phyloP scores from a whole-genome alignment of 2,797 vertebrate species.

The Momotus momota region DNA sequence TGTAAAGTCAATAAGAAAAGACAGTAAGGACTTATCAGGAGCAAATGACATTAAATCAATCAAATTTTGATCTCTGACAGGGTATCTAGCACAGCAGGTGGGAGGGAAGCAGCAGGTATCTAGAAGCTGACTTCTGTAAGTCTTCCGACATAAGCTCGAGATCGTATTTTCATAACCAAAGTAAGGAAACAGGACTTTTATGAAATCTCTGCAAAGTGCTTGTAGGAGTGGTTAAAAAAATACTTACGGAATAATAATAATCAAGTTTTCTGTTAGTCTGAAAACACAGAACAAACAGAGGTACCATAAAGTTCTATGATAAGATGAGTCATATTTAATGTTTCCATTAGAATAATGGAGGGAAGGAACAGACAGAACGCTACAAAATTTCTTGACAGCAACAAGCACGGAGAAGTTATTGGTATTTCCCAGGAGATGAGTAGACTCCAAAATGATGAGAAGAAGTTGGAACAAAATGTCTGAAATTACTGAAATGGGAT shows the following conservation, averaged over 20 bases:
- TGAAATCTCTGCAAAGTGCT: background rate
- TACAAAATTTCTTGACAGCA: background rate
- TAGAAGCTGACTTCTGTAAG: background rate
- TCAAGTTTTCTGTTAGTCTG: background rate
- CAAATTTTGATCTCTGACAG: background rate
- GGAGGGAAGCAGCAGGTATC: background rate
- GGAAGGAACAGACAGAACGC: background rate
- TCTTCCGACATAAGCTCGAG: background rate
- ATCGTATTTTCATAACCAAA: background rate
- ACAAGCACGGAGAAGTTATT: background rate
- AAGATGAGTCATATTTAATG: slow-evolving; percentile 44
- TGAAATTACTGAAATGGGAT: slow-evolving; percentile 1
- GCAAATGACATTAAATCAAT: background rate
- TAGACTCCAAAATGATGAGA: background rate
- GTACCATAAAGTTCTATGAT: background rate
- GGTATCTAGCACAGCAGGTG: background rate
- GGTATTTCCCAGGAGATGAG: background rate
- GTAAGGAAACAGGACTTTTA: background rate
- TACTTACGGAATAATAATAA: background rate
- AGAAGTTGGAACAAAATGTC: background rate
- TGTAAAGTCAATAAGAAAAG: background rate
- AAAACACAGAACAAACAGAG: background rate
- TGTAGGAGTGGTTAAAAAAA: background rate
- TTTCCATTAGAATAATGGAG: slow-evolving; percentile 25
- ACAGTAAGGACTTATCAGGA: background rate